Base-by-base conservation (phyloP, 1,140 invertebrate genomes). In the Nixonia krombeini region DNA sequence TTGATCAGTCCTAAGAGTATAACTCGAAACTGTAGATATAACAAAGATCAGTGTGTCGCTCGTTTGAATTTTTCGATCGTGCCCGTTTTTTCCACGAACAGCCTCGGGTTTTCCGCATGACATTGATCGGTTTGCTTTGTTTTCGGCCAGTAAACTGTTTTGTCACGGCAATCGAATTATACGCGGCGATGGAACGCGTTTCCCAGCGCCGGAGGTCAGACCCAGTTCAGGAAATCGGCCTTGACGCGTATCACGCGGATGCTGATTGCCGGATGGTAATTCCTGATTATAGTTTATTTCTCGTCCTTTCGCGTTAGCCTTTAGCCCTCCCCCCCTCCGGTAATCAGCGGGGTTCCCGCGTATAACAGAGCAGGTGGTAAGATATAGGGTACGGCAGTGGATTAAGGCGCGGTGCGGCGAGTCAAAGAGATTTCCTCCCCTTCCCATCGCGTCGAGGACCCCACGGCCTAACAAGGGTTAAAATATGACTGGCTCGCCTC, bases 381-480 rank as follows among this genome's bases (percentile, higher is more conserved):
- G 75, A 79, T n/a, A n/a, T 79, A 78, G 76, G 75, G 73, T 78
- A 73, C 69, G 70, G 55, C 71, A 74, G 76, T 74, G 74, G 76
- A 77, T 79, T 78, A 79, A 75, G 76, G 78, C 74, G 78, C 75
- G 73, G 77, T 70, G 75, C 79, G 79, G 79, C 80, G 73, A 80
- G 80, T 82, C 78, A 80, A 82, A 80, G 80, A 79, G 80, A 80
- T 82, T 79, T 80, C 75, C 77, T 78, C 78, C 76, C 73, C 75
- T 72, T 74, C 74, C 72, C 74, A 68, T 75, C 77, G 66, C 78
- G 70, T 71, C 67, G 73, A 76, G 76, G 76, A 74, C 75, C 75
- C 75, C 70, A 73, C 72, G 73, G 78, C 78, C 78, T 81, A 81
- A 81, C 79, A 81, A 81, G 79, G 79, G 79, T 79, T 81, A 76